These are phyloP conservation scores for Leptinotarsa undecemlineata DNA, from an alignment of 1,140 invertebrate species.

Conservation along the genomic window DNA sequence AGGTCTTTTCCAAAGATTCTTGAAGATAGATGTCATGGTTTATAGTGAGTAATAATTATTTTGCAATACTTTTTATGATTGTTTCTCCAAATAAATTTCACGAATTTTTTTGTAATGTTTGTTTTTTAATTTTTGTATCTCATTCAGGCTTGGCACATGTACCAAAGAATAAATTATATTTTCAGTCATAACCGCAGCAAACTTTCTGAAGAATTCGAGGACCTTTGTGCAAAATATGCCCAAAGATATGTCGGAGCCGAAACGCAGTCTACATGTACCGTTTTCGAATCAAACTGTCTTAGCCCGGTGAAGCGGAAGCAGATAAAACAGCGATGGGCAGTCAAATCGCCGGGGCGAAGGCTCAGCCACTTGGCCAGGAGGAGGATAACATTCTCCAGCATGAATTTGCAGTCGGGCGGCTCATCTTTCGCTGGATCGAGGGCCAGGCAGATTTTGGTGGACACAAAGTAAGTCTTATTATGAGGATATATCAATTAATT, in stretches of 20 bases:
- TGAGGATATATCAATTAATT: no score
- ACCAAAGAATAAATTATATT: conserved; percentile 26
- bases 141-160: background rate
- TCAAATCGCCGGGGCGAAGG: conserved; percentile 68
- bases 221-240: conserved; percentile 61
- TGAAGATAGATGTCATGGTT: conserved; percentile 64
- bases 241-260: conserved; percentile 68
- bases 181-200: conserved; percentile 68
- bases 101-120: background rate
- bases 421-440: conserved; percentile 38
- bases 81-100: no score
- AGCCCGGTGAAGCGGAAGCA: conserved; percentile 63
- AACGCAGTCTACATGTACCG: conserved; percentile 68
- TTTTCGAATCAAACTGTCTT: conserved; percentile 59
- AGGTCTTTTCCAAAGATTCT: conserved; percentile 61
- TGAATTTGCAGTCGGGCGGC: conserved; percentile 50
- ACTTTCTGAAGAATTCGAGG: conserved; percentile 65
- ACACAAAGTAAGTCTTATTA: conserved; percentile 47
- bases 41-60: conserved; percentile 62
- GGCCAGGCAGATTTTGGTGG: conserved; percentile 51
- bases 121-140: background rate
- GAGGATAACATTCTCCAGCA: conserved; percentile 67
- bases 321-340: conserved; percentile 58
- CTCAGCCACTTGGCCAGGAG: conserved; percentile 68
- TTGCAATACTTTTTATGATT: no score